Conservation (phyloP, 64 coral and sea anemone species). For the Cladopsammia gracilis region DNA sequence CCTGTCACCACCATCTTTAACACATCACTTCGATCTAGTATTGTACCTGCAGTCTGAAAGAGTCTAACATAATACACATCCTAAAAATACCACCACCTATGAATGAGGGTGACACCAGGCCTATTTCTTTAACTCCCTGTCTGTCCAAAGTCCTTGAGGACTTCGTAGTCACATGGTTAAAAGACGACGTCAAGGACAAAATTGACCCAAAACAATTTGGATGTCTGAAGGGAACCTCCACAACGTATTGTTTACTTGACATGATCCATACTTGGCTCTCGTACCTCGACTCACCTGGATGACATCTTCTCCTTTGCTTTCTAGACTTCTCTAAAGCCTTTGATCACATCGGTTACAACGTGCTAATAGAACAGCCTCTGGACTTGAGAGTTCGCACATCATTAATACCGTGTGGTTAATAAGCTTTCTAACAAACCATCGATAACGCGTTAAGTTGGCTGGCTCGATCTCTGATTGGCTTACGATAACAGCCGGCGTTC, state of each 20-base stretch:
- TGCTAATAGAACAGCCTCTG: slow-evolving; percentile 18
- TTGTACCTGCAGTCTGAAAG: slow-evolving; percentile 4
- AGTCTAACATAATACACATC: neutral
- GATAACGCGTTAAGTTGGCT: slow-evolving; percentile 24
- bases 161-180: neutral
- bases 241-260: slow-evolving; percentile 48
- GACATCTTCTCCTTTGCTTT: slow-evolving; percentile 43
- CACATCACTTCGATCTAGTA: neutral
- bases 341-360: slow-evolving; percentile 45
- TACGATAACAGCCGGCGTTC: slow-evolving; percentile 13
- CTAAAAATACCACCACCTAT: neutral
- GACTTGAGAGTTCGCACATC: neutral
- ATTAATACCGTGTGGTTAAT: slow-evolving; percentile 18
- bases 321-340: slow-evolving; percentile 68
- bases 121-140: slow-evolving; percentile 44
- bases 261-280: slow-evolving; percentile 46
- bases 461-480: neutral
- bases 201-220: slow-evolving; percentile 58
- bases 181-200: slow-evolving; percentile 25
- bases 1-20: slow-evolving; percentile 54
- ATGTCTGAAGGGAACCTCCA: slow-evolving; percentile 57
- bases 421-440: slow-evolving; percentile 30
- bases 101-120: neutral
- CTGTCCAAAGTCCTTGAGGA: slow-evolving; percentile 49
- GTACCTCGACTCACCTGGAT: slow-evolving; percentile 22